Evolutionary conservation across 2,888 invertebrate species (phyloP), one percentile per base, ranked within the genome.

Genomic region (Tipula vernalis): DNA sequence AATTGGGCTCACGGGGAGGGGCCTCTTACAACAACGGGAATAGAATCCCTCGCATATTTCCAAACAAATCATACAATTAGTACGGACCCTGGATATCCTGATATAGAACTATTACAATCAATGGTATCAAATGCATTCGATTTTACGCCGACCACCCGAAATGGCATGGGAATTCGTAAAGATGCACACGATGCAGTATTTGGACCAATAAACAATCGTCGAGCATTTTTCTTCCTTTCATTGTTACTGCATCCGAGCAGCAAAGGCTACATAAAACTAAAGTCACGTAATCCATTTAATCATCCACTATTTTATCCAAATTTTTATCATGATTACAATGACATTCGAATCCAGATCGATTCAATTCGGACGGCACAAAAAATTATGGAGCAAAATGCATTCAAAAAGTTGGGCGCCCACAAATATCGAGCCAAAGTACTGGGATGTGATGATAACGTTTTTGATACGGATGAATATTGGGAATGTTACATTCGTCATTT

Each of bases 251-350:
- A 5, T 89, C 96, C 96, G 0, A 93, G 94, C 89, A 96, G 96
- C 13, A 91, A 92, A 36, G 96, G 96, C 0, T 91, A 93, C 36
- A 88, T 96, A 0, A 93, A 92, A 89, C 91, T 98, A 6, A 93
- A 92, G 88, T 94, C 95, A 83, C 94, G 91, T 13, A 94, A 97
- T 91, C 96, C 97, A 0, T 93, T 94, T 85, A 94, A 95, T 47
- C 94, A 95, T 88, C 97, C 98, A 0, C 91, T 94, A 13, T 94
- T 98, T 88, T 94, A 96, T 89, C 95, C 96, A 0, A 96, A 97
- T 89, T 97, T 97, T 90, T 93, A 97, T 87, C 10, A 8, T 3
- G 41, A 41, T 41, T 5, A 41, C 10, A 5, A 10, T 10, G 41
- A 41, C 3, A 8, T 41, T 8, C 5, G 10, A 3, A 41, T 10